A percentile compares a stretch with the other conserved stretches of the same genome.
Evolutionary conservation across 2,113 vertebrate species (phyloP).

Genomic region (Anolis sagrei): DNA sequence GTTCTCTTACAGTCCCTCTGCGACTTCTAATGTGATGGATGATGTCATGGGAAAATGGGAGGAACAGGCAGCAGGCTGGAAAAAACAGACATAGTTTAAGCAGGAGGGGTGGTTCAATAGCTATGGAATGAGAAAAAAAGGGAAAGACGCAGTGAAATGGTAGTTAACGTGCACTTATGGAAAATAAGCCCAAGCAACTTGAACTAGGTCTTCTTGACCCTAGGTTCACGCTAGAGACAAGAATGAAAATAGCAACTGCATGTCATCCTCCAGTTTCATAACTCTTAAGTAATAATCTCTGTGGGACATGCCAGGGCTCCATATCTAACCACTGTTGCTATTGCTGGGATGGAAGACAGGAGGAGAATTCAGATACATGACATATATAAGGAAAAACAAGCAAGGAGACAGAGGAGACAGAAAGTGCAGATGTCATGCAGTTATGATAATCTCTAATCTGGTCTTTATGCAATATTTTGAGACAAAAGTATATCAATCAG

Average conservation of each 20-base stretch:
- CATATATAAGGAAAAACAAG: not conserved
- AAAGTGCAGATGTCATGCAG: not conserved
- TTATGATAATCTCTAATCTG: too few species aligned
- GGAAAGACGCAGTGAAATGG: not conserved
- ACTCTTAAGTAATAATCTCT: too few species aligned
- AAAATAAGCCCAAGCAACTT: not conserved
- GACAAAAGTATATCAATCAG: not conserved
- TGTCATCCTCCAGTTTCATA: too few species aligned
- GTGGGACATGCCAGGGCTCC: not conserved
- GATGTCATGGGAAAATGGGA: constrained; percentile 26
- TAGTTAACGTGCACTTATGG: not conserved
- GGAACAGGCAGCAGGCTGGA: constrained; percentile 38
- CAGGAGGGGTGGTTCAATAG: constrained; percentile 4
- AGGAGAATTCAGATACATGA: too few species aligned
- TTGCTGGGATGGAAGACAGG: not conserved
- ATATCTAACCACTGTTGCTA: not conserved
- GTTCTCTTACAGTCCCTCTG: constrained; percentile 54
- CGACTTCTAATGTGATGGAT: constrained; percentile 39
- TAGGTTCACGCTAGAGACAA: not conserved
- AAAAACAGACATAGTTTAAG: constrained; percentile 47
- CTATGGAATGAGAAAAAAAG: not conserved
- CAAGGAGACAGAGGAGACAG: too few species aligned
- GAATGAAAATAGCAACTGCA: not conserved
- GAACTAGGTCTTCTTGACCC: not conserved
- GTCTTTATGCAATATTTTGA: too few species aligned